A percentile compares a stretch with the other conserved stretches of the same genome.
Conservation (phyloP, 2,888 invertebrate species). For the Polyommatus iphigenia region DNA sequence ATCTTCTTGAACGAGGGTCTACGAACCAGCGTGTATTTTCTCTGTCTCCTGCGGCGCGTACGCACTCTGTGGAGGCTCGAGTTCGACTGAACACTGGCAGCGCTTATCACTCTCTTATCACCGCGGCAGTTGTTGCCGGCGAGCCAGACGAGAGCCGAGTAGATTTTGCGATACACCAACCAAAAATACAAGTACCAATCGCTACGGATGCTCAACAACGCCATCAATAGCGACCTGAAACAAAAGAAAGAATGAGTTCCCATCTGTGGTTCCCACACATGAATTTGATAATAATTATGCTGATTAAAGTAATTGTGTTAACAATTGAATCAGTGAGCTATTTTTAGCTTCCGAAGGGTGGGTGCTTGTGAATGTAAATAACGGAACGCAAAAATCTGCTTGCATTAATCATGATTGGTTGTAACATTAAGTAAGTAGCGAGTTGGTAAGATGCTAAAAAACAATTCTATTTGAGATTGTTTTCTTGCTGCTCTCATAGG, state of each 20-base stretch:
- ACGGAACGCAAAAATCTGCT: neutral
- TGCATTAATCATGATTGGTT: no score
- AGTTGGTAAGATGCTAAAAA: no score
- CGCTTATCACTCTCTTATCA: slow-evolving; percentile 78
- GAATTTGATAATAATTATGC: neutral
- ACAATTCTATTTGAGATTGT: no score
- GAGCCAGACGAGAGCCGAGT: slow-evolving; percentile 70
- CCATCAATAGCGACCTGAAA: slow-evolving; percentile 76
- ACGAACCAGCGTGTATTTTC: slow-evolving; percentile 69
- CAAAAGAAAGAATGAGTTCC: slow-evolving; percentile 42
- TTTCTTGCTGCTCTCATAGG: no score
- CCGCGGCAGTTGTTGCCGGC: slow-evolving; percentile 72
- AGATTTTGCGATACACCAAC: slow-evolving; percentile 71
- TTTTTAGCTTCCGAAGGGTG: neutral
- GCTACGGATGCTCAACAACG: slow-evolving; percentile 67
- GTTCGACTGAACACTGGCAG: slow-evolving; percentile 63
- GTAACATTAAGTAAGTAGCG: no score
- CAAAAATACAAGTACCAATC: slow-evolving; percentile 69
- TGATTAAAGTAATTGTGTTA: slow-evolving; percentile 1
- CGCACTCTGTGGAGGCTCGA: slow-evolving; percentile 71
- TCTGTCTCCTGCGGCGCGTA: slow-evolving; percentile 69
- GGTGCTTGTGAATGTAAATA: no score
- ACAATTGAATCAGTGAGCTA: neutral
- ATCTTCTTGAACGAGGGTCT: slow-evolving; percentile 72
- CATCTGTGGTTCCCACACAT: neutral